These are phyloP conservation scores for Acinonyx jubatus DNA, from an alignment of 2,113 vertebrate species.

Conservation along the genomic window DNA sequence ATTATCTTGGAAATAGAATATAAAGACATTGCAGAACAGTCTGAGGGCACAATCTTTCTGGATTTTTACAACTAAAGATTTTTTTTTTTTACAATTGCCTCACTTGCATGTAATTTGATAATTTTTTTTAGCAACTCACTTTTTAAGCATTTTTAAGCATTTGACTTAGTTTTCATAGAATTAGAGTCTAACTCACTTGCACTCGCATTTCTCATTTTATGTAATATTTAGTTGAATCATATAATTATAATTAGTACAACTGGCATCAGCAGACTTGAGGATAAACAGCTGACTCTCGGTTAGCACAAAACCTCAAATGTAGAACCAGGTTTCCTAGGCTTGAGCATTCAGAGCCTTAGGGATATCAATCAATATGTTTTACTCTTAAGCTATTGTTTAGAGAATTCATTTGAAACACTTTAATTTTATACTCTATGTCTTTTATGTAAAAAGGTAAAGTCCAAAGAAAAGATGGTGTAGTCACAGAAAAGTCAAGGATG, in stretches of 20 bases:
- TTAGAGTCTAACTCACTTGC: not conserved
- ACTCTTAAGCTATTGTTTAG: not conserved
- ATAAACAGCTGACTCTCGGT: not conserved
- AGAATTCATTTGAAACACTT: constrained; percentile 24
- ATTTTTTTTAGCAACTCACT: not conserved
- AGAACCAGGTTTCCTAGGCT: not conserved
- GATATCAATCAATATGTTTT: not conserved
- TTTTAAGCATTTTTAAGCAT: not conserved
- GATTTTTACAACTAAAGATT: not conserved
- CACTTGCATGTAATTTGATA: not conserved
- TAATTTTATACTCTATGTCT: not conserved
- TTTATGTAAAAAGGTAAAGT: constrained; percentile 29
- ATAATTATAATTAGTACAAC: not conserved
- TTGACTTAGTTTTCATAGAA: constrained; percentile 38
- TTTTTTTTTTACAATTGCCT: not conserved
- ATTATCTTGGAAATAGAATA: not conserved
- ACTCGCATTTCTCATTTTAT: constrained; percentile 28
- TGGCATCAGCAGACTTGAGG: not conserved
- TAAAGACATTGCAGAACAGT: not conserved
- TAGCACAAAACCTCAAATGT: not conserved
- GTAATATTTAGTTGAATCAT: not conserved
- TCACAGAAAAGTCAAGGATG: not conserved
- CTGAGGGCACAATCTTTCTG: not conserved
- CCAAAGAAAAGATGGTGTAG: constrained; percentile 18
- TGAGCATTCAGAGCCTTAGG: not conserved